Base-by-base conservation (phyloP, 2,113 vertebrate species). In the Notothenia coriiceps region DNA sequence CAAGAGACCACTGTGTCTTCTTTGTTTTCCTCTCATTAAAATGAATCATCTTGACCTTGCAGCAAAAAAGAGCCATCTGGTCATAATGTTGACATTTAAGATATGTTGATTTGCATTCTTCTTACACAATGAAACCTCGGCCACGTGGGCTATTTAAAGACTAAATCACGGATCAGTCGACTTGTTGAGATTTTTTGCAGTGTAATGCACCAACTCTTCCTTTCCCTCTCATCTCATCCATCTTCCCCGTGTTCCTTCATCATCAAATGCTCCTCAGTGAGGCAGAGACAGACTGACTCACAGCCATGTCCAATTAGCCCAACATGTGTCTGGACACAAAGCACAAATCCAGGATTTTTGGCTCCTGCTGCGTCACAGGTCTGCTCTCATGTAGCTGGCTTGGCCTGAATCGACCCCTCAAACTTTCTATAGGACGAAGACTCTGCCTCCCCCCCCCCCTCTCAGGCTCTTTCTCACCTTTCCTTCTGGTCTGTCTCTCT, bases 241-340 rank as follows among this genome's bases (percentile, higher is more conserved):
- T 54, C 59, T 47, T 55, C 69, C 12, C 15, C 61, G 14, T 25
- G 62, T 81, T 56, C 57, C 72, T 61, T 60, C 70, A 61, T 77
- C 73, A 62, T 82, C 67, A 35, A 70, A 78, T 71, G 66, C 54
- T 70, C 79, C 35, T 75, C 79, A 63, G 63, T 0, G 25, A 79
- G 52, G 15, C 73, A 65, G 54, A 66, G 52, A 55, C 55, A 50
- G 40, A 51, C 61, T 61, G 79, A 87, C 66, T 91, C 85, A 82
- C 73, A 80, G 59, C 74, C 71, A 44, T 62, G 80, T 86, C 86
- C 70, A 88, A 90, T 85, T 89, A 91, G 80, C 43, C 49, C 44
- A 67, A 81, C 85, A 84, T 80, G 83, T 84, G 87, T 86, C 65
- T 55, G 70, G 67, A 83, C 74, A 81, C 63, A 17, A 20, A 86